phyloP scores from a whole-genome alignment of 2,888 invertebrate genomes.

The Caenorhabditis imperialis region DNA sequence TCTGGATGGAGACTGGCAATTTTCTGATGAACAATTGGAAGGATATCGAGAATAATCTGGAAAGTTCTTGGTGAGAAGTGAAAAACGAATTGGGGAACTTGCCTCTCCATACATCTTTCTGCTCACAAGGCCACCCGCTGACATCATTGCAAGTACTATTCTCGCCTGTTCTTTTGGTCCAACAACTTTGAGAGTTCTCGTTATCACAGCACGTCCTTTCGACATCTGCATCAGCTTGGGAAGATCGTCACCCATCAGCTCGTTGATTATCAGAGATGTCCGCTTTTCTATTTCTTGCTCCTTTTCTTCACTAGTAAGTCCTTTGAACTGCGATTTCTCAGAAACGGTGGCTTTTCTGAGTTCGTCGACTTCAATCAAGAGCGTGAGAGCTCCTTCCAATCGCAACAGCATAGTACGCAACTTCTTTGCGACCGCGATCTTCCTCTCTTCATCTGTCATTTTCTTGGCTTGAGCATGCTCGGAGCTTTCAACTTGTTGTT shows the following conservation, averaged over 20 bases:
- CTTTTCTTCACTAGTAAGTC: conserved; percentile 43
- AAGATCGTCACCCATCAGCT: conserved; percentile 57
- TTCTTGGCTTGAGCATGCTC: conserved; percentile 29
- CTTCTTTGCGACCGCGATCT: conserved; percentile 59
- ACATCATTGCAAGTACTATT: conserved; percentile 36
- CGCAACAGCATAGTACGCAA: conserved; percentile 70
- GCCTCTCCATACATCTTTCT: conserved; percentile 49
- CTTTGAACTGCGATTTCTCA: conserved; percentile 32
- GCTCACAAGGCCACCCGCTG: conserved; percentile 36
- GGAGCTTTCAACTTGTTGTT: conserved; percentile 26
- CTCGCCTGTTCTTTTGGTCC: conserved; percentile 45
- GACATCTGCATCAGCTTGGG: conserved; percentile 52
- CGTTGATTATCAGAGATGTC: conserved; percentile 37
- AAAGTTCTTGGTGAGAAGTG: not conserved
- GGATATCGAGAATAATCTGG: conserved; percentile 38
- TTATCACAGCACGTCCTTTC: conserved; percentile 54
- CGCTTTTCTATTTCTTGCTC: conserved; percentile 31
- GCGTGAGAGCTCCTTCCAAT: conserved; percentile 68
- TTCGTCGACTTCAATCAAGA: conserved; percentile 70
- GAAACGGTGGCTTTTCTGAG: conserved; percentile 5
- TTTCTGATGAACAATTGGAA: conserved; percentile 26
- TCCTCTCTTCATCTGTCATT: conserved; percentile 42
- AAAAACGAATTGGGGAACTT: not conserved
- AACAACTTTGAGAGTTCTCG: conserved; percentile 42
- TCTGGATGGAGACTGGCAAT: conserved; percentile 34